These are phyloP conservation scores for Ophion costatus DNA, from an alignment of 2,888 invertebrate species.

Conservation along the genomic window DNA sequence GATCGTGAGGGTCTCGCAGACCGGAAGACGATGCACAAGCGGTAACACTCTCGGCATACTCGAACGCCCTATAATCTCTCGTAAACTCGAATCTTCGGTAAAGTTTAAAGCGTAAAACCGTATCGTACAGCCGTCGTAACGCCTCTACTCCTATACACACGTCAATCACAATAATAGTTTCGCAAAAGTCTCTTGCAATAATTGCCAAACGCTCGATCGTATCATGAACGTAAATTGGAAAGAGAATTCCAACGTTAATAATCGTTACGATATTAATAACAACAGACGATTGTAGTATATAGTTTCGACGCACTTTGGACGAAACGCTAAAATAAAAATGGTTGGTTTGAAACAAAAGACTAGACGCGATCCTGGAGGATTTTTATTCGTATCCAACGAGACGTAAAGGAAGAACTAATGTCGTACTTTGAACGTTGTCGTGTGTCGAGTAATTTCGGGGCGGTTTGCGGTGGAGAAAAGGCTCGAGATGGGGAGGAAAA, in stretches of 20 bases:
- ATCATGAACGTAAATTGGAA: not conserved
- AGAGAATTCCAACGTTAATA: not conserved
- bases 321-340: constrained; percentile 28
- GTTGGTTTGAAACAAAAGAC: constrained; percentile 58
- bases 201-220: not conserved
- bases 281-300: constrained; percentile 41
- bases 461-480: not conserved
- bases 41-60: constrained; percentile 56
- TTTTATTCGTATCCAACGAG: constrained; percentile 9
- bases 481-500: not conserved
- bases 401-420: not conserved
- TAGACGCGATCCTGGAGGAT: constrained; percentile 45
- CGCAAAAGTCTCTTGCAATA: not conserved
- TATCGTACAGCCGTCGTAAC: constrained; percentile 3
- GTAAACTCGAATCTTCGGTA: constrained; percentile 7
- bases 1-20: not conserved
- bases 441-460: not conserved
- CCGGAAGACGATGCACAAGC: constrained; percentile 4
- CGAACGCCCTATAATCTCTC: not conserved
- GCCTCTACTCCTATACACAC: constrained; percentile 6
- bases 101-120: constrained; percentile 15
- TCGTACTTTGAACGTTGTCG: not conserved
- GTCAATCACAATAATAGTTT: not conserved
- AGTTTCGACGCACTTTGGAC: constrained; percentile 32
- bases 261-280: constrained; percentile 1